phyloP scores from a whole-genome alignment of 2,113 vertebrate species.

The Sitta europaea region DNA sequence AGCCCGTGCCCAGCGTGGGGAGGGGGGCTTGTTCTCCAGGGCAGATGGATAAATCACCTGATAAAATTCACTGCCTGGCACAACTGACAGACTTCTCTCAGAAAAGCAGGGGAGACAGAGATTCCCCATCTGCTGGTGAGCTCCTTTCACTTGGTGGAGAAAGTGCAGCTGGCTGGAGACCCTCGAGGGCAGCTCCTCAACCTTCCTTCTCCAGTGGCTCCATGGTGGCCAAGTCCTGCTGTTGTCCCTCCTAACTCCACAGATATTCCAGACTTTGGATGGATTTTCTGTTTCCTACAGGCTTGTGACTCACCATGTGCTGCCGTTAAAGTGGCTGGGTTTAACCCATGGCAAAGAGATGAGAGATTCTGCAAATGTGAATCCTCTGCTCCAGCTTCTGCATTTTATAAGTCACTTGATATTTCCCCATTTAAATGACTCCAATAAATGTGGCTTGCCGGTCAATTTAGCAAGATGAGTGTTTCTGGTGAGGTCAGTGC shows the following conservation, averaged over 20 bases:
- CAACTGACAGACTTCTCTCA: neutral
- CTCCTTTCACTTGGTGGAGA: neutral
- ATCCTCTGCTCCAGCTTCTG: neutral
- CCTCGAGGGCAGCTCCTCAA: neutral
- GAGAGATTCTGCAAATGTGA: neutral
- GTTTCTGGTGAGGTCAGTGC: neutral
- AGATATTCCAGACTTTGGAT: neutral
- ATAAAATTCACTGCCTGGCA: neutral
- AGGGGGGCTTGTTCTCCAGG: neutral
- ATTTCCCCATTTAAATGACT: neutral
- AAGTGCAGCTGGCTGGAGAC: neutral
- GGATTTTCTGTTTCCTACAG: neutral
- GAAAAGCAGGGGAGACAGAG: neutral
- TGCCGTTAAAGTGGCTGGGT: neutral
- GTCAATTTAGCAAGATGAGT: conserved; percentile 8
- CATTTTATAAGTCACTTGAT: neutral
- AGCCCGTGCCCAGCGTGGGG: accelerated
- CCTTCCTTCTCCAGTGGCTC: neutral
- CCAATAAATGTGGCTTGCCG: neutral
- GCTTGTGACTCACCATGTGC: neutral
- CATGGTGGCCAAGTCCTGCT: accelerated
- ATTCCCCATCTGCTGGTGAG: accelerated
- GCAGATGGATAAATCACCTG: neutral
- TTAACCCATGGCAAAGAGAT: neutral
- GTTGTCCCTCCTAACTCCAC: neutral